Evolutionary conservation across 2,113 vertebrate genomes (phyloP), one percentile per base, ranked within the genome.

Genomic region (Cardinalis cardinalis): DNA sequence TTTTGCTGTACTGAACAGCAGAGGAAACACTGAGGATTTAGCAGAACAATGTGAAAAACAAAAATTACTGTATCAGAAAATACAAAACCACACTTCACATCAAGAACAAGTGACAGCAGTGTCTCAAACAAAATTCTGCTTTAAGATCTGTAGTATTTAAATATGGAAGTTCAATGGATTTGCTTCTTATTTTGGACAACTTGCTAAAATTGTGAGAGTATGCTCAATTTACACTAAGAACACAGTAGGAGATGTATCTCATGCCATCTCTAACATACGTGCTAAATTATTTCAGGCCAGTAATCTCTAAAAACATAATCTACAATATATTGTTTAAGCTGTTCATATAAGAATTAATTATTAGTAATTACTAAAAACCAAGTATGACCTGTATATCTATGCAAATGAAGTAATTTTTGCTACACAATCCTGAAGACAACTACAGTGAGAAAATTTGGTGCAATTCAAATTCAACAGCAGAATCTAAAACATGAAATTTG

Each of bases 251-350:
- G 31, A 58, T 48, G 7, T 21, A 34, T n/a, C 23, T 86, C 46
- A 43, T 4, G 31, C 8, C 0, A 0, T 38, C 17, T 70, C 40
- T 10, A 80, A 59, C 32, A 38, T 11, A 52, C 0, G 1, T 5
- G 1, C 1, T 12, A 66, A 52, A 2, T 34, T 31, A 32, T 26
- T 59, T 55, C 7, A 4, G 4, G 26, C 2, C 13, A 41, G 4
- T 38, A 46, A 80, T 29, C 16, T 79, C 76, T 41, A 61, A 60
- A 87, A 72, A 31, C 1, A n/a, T 12, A 28, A 58, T 8, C 24
- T n/a, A 60, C 2, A 65, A 90, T 87, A 58, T 13, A 5, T 16
- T 65, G 14, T 11, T 69, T 86, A 56, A 73, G 68, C 4, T 61
- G 24, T 41, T 72, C 12, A 34, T 1, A 6, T n/a, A 56, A 65